These are phyloP conservation scores for Halcyon chelicuti DNA, from an alignment of 2,797 vertebrate species.

Conservation along the genomic window DNA sequence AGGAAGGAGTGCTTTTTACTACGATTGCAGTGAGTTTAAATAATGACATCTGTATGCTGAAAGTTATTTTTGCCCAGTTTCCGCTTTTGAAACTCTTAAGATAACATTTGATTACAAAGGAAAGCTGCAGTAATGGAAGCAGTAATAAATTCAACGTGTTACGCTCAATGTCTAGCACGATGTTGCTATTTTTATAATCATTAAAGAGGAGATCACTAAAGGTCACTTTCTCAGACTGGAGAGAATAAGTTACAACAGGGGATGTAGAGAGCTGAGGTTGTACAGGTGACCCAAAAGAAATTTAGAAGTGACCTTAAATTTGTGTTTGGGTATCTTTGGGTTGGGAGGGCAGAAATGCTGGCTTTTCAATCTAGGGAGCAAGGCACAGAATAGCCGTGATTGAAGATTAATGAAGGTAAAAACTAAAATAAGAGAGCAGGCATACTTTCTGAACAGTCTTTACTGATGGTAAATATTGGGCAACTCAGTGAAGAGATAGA, in stretches of 20 bases:
- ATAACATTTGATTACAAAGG: background rate
- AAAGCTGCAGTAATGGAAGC: background rate
- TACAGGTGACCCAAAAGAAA: background rate
- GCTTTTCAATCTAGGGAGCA: background rate
- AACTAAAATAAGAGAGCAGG: background rate
- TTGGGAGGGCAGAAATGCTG: background rate
- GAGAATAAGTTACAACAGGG: background rate
- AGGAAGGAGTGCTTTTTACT: background rate
- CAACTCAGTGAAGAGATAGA: background rate
- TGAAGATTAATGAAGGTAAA: background rate
- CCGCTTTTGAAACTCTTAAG: background rate
- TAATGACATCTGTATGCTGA: background rate
- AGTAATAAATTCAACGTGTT: background rate
- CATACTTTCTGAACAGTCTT: background rate
- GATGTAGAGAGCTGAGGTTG: background rate
- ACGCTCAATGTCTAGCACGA: background rate
- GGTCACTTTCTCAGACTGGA: background rate
- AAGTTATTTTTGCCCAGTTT: background rate
- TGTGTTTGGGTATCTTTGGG: fast-evolving
- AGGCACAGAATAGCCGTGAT: background rate
- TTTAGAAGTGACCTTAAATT: background rate
- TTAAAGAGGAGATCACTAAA: background rate
- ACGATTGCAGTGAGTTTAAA: background rate
- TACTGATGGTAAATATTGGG: background rate
- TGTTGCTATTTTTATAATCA: background rate